phyloP scores from a whole-genome alignment of 2,888 invertebrate species.

The Latheticus oryzae region DNA sequence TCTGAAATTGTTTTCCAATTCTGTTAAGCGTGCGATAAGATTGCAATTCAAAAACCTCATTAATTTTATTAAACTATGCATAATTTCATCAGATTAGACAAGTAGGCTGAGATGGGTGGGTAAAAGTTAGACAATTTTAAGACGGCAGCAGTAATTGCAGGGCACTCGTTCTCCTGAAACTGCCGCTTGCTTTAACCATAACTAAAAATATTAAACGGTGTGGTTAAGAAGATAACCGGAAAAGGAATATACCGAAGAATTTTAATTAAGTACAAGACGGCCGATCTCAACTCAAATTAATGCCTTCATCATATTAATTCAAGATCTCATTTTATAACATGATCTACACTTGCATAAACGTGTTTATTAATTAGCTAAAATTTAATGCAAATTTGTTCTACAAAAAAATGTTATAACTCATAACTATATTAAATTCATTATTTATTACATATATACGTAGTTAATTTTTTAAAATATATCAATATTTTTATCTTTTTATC shows the following conservation, averaged over 20 bases:
- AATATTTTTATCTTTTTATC: too few species aligned
- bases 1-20: too few species aligned
- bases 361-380: constrained; percentile 42
- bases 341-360: constrained; percentile 32
- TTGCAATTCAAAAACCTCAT: constrained; percentile 23
- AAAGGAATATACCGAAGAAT: constrained; percentile 48
- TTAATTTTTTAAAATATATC: too few species aligned
- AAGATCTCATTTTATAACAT: constrained; percentile 47
- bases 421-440: too few species aligned
- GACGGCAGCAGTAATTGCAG: constrained; percentile 42
- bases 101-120: constrained; percentile 41
- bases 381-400: constrained; percentile 47
- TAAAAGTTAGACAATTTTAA: constrained; percentile 35
- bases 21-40: constrained; percentile 20
- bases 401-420: too few species aligned
- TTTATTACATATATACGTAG: too few species aligned
- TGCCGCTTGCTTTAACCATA: constrained; percentile 42
- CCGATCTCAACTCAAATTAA: constrained; percentile 46
- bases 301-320: constrained; percentile 51
- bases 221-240: constrained; percentile 48
- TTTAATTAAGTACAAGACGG: constrained; percentile 51
- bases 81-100: constrained; percentile 45
- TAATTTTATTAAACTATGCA: constrained; percentile 43
- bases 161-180: constrained; percentile 42
- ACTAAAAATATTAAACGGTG: constrained; percentile 46